Evolutionary conservation across 1,140 invertebrate species (phyloP), one percentile per base, ranked within the genome.

Genomic region (Ceratina japonica): DNA sequence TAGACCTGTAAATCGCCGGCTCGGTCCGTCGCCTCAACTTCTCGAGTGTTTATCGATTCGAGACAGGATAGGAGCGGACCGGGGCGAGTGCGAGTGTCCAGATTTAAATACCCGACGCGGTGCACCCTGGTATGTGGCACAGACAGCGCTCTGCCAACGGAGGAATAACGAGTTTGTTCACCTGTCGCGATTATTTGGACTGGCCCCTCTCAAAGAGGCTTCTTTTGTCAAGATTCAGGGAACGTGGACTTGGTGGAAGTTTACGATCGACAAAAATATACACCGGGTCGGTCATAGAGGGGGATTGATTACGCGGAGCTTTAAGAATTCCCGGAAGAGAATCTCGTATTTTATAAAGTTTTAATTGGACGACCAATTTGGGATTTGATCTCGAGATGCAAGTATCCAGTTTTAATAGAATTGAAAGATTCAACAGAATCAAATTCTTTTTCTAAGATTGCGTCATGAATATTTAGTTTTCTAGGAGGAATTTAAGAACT

Each of bases 21-120:
- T 22, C 51, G 49, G 27, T 22, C 8, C 7, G 44, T n/a, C 37
- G 64, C 44, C 54, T 49, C 74, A 5, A 65, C 12, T 64, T 64
- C 59, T 51, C 24, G n/a, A 31, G 13, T 44, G 13, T 59, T 75
- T 54, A 68, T 75, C 74, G 74, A 75, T 75, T 61, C 74, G 37
- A 51, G 54, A 44, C 52, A n/a, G 10, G 22, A n/a, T n/a, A 73
- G 3, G 27, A 64, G 31, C 27, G 62, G 31, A 64, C 16, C 5
- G 62, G 63, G 15, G 18, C 63, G 63, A 15, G 54, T 27, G 24
- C 20, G 20, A 59, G n/a, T 24, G 4, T 49, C 4, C 12, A 7
- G 69, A 59, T 24, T 37, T 7, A 49, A 71, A 59, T 58, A 71
- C 31, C 27, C 13, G n/a, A 56, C 54, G n/a, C 24, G 54, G 18